Percentiles rank a stretch among this genome's conserved stretches.
Evolutionary conservation across 2,113 vertebrate species (phyloP).

Genomic region (Ia io): DNA sequence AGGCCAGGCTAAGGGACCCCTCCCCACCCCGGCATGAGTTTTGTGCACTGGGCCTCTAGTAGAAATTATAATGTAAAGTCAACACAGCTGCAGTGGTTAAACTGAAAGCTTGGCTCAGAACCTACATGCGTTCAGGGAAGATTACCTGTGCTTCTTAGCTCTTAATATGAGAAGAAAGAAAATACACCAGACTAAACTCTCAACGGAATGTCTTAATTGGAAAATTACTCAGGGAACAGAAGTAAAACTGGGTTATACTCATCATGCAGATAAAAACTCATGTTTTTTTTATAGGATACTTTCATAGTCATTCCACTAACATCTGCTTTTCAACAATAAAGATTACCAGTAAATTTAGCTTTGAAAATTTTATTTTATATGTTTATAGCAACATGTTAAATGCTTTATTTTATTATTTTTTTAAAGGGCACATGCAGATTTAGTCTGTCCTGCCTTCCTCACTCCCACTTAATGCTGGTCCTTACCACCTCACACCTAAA

Average conservation of each 20-base stretch:
- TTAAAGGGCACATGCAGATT: not conserved
- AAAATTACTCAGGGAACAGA: not conserved
- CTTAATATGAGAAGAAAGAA: not conserved
- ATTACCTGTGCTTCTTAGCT: not conserved
- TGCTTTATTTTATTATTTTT: not conserved
- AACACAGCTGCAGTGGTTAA: slow-evolving; percentile 50
- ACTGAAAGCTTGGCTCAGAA: not conserved
- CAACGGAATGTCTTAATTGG: not conserved
- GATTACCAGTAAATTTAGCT: not conserved
- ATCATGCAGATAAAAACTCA: not conserved
- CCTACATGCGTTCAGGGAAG: not conserved
- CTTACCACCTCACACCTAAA: not conserved
- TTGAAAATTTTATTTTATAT: not conserved
- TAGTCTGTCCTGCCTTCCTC: not conserved
- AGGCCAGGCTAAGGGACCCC: too few species aligned
- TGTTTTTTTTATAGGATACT: not conserved
- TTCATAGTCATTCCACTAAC: not conserved
- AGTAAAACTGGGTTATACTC: not conserved
- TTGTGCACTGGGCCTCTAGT: too few species aligned
- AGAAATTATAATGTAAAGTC: slow-evolving; percentile 19
- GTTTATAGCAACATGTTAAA: not conserved
- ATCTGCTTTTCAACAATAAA: not conserved
- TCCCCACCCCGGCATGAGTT: too few species aligned
- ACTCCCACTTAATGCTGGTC: not conserved
- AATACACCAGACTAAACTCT: not conserved